Conservation (phyloP, 2,797 vertebrate species). For the Takifugu rubripes region DNA sequence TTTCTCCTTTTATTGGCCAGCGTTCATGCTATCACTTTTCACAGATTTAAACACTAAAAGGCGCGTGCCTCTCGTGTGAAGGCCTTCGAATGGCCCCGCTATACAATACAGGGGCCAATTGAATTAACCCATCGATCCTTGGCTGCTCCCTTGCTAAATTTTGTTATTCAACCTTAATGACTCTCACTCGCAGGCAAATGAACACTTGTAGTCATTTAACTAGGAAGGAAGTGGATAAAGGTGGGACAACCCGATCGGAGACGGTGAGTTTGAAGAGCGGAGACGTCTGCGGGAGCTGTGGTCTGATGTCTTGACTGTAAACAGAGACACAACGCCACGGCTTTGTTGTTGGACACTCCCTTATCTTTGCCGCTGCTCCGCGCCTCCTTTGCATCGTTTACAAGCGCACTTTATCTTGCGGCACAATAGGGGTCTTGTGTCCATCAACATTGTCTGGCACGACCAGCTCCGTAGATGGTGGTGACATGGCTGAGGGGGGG, state of each 20-base stretch:
- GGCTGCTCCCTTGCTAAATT: conserved; percentile 63
- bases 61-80: conserved; percentile 53
- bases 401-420: conserved; percentile 81
- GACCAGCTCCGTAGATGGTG: conserved; percentile 76
- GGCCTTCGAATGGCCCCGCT: conserved; percentile 50
- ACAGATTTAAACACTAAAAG: conserved; percentile 62
- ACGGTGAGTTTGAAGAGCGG: conserved; percentile 24
- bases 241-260: conserved; percentile 31
- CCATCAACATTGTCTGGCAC: conserved; percentile 78
- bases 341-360: conserved; percentile 76
- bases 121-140: conserved; percentile 75
- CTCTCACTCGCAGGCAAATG: conserved; percentile 67
- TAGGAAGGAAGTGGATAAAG: conserved; percentile 47
- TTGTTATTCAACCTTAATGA: conserved; percentile 73
- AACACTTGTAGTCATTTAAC: conserved; percentile 75
- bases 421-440: conserved; percentile 88
- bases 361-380: conserved; percentile 74
- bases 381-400: conserved; percentile 52
- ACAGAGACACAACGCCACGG: conserved; percentile 58
- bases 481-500: conserved; percentile 55
- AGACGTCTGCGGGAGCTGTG: conserved; percentile 33
- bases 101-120: conserved; percentile 67
- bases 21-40: conserved; percentile 44
- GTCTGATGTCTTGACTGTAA: conserved; percentile 43
- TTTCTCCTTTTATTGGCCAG: conserved; percentile 45